phyloP scores from a whole-genome alignment of 1,140 invertebrate genomes.

The Papilio xuthus region DNA sequence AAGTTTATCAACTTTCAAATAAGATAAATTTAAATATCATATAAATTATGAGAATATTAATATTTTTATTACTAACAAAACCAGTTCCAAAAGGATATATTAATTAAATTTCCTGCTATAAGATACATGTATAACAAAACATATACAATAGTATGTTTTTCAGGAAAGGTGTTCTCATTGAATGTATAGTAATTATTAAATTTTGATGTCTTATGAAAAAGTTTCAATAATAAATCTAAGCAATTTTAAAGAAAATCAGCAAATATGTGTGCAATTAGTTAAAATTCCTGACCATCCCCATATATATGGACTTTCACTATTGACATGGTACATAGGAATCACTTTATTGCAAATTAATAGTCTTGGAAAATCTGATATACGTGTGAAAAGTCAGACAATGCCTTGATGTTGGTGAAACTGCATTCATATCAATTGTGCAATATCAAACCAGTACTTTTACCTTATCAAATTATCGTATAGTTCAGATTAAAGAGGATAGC shows the following conservation, averaged over 20 bases:
- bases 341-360: slow-evolving; percentile 28
- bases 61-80: not conserved
- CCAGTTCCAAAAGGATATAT: not conserved
- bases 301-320: slow-evolving; percentile 44
- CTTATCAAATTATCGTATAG: not conserved
- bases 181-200: too few relatives aligned
- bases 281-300: too few relatives aligned
- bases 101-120: not conserved
- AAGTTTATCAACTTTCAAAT: not conserved
- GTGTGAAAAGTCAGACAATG: slow-evolving; percentile 42
- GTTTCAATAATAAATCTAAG: too few relatives aligned
- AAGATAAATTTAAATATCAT: not conserved
- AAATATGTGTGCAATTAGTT: not conserved
- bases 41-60: not conserved
- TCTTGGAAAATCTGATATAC: slow-evolving; percentile 40
- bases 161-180: too few relatives aligned
- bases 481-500: not conserved
- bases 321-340: slow-evolving; percentile 36
- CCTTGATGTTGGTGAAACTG: slow-evolving; percentile 28
- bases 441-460: not conserved
- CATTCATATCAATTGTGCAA: slow-evolving; percentile 7
- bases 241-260: not conserved
- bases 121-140: not conserved
- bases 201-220: too few relatives aligned
- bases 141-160: too few relatives aligned